These are phyloP conservation scores for Pyrocephalus nanus DNA, from an alignment of 2,797 vertebrate species.

Conservation along the genomic window DNA sequence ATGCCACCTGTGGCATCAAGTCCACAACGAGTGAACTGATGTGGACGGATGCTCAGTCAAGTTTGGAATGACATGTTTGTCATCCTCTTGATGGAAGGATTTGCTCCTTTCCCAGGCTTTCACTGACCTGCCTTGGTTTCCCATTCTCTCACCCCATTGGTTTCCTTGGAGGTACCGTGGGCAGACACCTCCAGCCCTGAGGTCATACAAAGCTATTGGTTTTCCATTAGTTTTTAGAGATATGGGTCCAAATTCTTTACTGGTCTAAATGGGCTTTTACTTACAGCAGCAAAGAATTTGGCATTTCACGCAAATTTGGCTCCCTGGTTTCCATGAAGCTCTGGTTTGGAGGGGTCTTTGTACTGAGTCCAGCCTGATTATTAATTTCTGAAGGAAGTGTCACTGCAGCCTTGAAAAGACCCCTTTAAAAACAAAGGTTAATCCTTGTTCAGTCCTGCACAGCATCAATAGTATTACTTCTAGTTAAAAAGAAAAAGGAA, in stretches of 20 bases:
- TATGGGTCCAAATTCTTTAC: background rate
- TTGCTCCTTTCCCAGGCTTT: background rate
- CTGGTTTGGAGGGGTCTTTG: background rate
- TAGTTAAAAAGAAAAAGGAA: background rate
- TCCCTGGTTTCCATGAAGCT: background rate
- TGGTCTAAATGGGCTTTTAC: background rate
- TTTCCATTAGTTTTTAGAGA: background rate
- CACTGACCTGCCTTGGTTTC: background rate
- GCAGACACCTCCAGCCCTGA: background rate
- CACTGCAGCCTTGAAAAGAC: background rate
- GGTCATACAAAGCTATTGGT: background rate
- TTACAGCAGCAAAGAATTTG: background rate
- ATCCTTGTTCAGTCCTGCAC: constrained; percentile 5
- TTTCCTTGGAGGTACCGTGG: background rate
- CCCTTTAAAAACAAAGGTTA: background rate
- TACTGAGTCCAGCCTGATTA: background rate
- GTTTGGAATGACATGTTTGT: background rate
- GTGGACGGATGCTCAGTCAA: background rate
- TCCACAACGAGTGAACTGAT: background rate
- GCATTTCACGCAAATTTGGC: background rate
- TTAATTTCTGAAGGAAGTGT: background rate
- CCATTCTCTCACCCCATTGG: background rate
- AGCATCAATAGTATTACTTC: background rate
- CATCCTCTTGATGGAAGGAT: background rate
- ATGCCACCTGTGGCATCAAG: fast-evolving